Conservation (phyloP, 1,140 invertebrate genomes). For the Ephestia elutella region DNA sequence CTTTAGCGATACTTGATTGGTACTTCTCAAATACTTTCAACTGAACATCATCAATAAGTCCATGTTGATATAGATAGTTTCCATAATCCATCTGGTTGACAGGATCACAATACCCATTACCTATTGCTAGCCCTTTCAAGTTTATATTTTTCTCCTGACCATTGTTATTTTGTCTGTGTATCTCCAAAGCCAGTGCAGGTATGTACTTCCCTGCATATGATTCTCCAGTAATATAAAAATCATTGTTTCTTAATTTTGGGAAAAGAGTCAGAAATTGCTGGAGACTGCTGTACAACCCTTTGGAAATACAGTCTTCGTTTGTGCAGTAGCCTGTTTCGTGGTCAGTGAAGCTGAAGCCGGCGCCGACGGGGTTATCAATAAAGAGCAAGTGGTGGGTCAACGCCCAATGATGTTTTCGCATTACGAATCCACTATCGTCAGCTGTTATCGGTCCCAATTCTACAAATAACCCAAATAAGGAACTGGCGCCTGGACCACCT, state of each 20-base stretch:
- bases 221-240: slow-evolving; percentile 87
- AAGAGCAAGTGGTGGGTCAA: slow-evolving; percentile 82
- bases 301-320: slow-evolving; percentile 78
- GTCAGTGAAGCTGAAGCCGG: slow-evolving; percentile 83
- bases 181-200: slow-evolving; percentile 82
- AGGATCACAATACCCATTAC: slow-evolving; percentile 81
- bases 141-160: slow-evolving; percentile 76
- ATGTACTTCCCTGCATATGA: slow-evolving; percentile 91
- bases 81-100: slow-evolving; percentile 78
- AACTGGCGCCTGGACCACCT: slow-evolving; percentile 82
- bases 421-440: slow-evolving; percentile 44
- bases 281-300: slow-evolving; percentile 77
- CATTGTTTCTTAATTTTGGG: slow-evolving; percentile 78
- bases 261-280: slow-evolving; percentile 83
- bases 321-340: slow-evolving; percentile 75
- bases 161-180: slow-evolving; percentile 78
- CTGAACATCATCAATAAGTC: slow-evolving; percentile 76
- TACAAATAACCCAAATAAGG: slow-evolving; percentile 73
- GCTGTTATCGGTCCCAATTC: slow-evolving; percentile 71
- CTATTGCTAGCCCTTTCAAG: slow-evolving; percentile 78
- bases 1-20: slow-evolving; percentile 73
- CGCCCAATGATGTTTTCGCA: slow-evolving; percentile 82
- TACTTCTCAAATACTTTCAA: slow-evolving; percentile 75
- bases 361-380: slow-evolving; percentile 90
- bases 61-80: slow-evolving; percentile 78